A percentile compares a stretch with the other conserved stretches of the same genome.
phyloP scores from a whole-genome alignment of 1,140 invertebrate species.

The Tetragnatha versicolor region DNA sequence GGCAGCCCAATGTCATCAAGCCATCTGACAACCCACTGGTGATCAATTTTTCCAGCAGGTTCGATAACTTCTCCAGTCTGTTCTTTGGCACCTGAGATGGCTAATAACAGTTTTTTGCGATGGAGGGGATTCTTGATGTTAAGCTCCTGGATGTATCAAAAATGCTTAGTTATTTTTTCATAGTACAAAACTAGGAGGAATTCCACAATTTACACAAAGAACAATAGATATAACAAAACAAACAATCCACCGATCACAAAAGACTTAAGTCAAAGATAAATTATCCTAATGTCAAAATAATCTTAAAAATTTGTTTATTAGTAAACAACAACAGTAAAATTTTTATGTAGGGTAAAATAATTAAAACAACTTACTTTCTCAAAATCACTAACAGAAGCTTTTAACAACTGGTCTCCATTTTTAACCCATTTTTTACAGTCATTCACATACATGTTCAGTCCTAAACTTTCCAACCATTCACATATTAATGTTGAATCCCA shows the following conservation, averaged over 20 bases:
- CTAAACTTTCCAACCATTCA: constrained; percentile 86
- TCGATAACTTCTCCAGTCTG: constrained; percentile 4
- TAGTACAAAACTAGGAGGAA: too few relatives aligned
- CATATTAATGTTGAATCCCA: constrained; percentile 86
- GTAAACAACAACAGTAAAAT: neutral
- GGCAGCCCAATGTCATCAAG: constrained; percentile 95
- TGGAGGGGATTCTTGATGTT: constrained; percentile 90
- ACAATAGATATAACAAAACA: too few relatives aligned
- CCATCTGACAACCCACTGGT: constrained; percentile 87
- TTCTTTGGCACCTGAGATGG: constrained; percentile 19
- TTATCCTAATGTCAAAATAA: neutral
- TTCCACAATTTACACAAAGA: too few relatives aligned
- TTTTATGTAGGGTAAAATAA: neutral
- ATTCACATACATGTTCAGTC: constrained; percentile 81
- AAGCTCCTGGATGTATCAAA: constrained; percentile 70
- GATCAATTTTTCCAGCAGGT: constrained; percentile 69
- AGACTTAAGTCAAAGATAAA: too few relatives aligned
- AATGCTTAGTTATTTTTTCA: neutral
- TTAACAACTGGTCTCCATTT: constrained; percentile 80
- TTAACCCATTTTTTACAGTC: constrained; percentile 84
- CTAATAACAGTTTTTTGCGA: constrained; percentile 59
- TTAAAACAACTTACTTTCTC: constrained; percentile 74
- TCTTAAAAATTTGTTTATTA: neutral
- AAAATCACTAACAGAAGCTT: constrained; percentile 78
- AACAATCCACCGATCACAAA: too few relatives aligned